Percentiles rank a stretch among this genome's conserved stretches.
These are phyloP conservation scores for Acanthornis magna DNA, from an alignment of 2,797 vertebrate species.

Conservation along the genomic window DNA sequence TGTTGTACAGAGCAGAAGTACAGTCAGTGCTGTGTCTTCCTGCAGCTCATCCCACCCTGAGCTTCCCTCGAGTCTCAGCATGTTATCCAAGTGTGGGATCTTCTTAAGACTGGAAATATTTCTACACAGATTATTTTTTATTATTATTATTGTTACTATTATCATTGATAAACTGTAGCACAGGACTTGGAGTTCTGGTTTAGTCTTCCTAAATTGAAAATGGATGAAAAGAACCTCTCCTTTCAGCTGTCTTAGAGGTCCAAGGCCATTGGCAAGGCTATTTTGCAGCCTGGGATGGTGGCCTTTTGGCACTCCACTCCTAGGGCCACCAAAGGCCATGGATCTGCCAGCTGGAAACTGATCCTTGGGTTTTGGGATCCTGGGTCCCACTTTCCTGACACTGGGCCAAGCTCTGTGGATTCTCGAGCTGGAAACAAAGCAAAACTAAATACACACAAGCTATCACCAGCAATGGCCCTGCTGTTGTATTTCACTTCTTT, in stretches of 20 bases:
- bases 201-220: not conserved
- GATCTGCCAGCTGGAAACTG: not conserved
- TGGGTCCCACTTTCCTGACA: not conserved
- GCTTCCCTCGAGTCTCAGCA: not conserved
- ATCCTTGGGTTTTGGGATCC: not conserved
- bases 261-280: not conserved
- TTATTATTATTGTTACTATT: not conserved
- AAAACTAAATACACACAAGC: not conserved
- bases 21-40: not conserved
- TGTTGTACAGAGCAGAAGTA: not conserved
- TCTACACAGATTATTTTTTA: not conserved
- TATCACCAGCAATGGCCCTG: not conserved
- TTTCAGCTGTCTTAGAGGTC: not conserved
- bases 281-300: not conserved
- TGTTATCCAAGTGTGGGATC: not conserved
- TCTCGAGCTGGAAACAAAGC: not conserved
- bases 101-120: not conserved
- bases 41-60: not conserved
- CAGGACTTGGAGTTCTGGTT: not conserved
- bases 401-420: not conserved
- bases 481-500: not conserved
- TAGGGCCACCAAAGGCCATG: not conserved
- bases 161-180: not conserved
- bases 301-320: not conserved
- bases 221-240: not conserved